These are phyloP conservation scores for Brotula barbata DNA, from an alignment of 2,797 vertebrate species.

Conservation along the genomic window DNA sequence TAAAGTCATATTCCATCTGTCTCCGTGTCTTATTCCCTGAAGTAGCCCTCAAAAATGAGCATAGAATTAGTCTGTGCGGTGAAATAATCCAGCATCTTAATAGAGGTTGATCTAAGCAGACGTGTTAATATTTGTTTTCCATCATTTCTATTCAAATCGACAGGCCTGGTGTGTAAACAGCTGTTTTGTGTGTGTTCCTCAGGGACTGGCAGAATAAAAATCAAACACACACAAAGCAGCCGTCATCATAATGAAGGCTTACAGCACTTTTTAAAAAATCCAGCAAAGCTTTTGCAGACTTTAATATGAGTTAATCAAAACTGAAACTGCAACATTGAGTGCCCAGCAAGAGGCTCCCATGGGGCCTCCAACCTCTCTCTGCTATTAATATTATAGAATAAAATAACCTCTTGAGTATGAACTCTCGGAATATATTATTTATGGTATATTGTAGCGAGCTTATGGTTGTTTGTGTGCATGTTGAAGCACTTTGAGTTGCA, in stretches of 20 bases:
- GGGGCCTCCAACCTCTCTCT: not conserved
- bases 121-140: constrained; percentile 71
- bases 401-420: not conserved
- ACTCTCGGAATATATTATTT: too few relatives aligned
- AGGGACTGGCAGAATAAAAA: constrained; percentile 10
- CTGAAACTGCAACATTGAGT: constrained; percentile 33
- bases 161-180: constrained; percentile 67
- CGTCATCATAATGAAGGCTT: constrained; percentile 61
- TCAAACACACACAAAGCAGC: constrained; percentile 47
- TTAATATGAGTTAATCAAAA: constrained; percentile 50
- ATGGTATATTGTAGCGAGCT: too few relatives aligned
- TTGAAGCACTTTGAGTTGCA: too few relatives aligned
- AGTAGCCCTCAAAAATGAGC: constrained; percentile 12
- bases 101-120: constrained; percentile 61
- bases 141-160: constrained; percentile 72
- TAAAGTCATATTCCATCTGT: not conserved
- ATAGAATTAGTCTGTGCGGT: constrained; percentile 19
- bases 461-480: too few relatives aligned
- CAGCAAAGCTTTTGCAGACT: constrained; percentile 34
- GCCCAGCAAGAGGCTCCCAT: too few relatives aligned
- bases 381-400: constrained; percentile 17
- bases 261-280: constrained; percentile 39
- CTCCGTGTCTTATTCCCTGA: not conserved
- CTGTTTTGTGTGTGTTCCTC: constrained; percentile 58
- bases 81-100: constrained; percentile 56